Evolutionary conservation across 2,888 invertebrate species (phyloP).

Genomic region (Plebejus anna): DNA sequence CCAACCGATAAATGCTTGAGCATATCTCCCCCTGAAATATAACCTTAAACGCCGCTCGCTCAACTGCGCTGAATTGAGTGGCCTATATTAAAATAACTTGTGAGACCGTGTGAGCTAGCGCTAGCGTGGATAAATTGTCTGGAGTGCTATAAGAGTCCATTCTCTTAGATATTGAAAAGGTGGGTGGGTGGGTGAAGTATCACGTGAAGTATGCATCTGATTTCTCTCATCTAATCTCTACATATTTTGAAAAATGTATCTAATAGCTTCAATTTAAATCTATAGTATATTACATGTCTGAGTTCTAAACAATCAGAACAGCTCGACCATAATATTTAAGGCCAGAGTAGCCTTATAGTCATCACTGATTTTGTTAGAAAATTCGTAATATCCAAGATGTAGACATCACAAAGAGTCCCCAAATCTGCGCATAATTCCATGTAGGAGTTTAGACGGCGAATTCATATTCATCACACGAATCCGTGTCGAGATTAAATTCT

Average conservation of each 20-base stretch:
- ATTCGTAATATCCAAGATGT: not conserved
- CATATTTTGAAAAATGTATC: too few species aligned
- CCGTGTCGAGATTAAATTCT: constrained; percentile 31
- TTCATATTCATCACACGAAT: constrained; percentile 37
- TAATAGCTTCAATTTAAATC: too few species aligned
- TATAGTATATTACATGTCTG: too few species aligned
- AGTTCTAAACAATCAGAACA: too few species aligned
- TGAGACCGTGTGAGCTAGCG: not conserved
- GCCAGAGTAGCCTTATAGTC: not conserved
- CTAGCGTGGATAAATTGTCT: not conserved
- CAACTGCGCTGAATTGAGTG: constrained; percentile 31
- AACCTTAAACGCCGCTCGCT: constrained; percentile 45
- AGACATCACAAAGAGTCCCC: constrained; percentile 8
- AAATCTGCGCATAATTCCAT: constrained; percentile 7
- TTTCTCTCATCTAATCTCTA: too few species aligned
- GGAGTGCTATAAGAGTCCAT: not conserved
- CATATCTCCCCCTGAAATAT: constrained; percentile 43
- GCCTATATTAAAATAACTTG: constrained; percentile 24
- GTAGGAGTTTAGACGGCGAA: constrained; percentile 30
- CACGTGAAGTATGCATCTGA: too few species aligned
- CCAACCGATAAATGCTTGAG: constrained; percentile 46
- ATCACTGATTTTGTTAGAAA: not conserved
- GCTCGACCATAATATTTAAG: too few species aligned
- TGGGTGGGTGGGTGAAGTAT: not conserved
- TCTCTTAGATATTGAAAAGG: not conserved